Evolutionary conservation across 2,113 vertebrate species (phyloP).

Genomic region (Sebastes schlegelii): DNA sequence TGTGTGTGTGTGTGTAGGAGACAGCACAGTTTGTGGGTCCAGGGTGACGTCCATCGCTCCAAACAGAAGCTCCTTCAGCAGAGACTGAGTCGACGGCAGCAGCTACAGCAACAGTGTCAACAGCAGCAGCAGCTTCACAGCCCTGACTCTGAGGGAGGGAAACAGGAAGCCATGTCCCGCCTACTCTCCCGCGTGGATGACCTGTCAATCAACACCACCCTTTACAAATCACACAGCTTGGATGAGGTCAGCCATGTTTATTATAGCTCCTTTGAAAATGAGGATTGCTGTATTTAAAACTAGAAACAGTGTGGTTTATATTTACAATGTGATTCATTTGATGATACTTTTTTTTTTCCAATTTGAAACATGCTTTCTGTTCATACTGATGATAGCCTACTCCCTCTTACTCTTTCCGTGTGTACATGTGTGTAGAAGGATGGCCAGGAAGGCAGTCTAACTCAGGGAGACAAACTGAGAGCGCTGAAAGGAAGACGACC

Average conservation of each 20-base stretch:
- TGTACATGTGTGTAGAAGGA: constrained; percentile 79
- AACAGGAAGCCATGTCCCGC: constrained; percentile 71
- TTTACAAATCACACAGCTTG: constrained; percentile 82
- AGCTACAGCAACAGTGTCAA: constrained; percentile 51
- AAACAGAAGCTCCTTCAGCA: constrained; percentile 84
- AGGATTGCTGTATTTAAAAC: not conserved
- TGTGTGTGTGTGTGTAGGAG: constrained; percentile 86
- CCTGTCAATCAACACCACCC: constrained; percentile 85
- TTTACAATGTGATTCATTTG: not conserved
- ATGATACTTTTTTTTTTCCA: not conserved
- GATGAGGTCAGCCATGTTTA: constrained; percentile 84
- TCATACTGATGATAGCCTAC: not conserved
- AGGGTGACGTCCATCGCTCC: constrained; percentile 88
- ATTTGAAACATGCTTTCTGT: no score
- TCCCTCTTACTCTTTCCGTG: not conserved
- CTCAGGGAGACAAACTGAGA: constrained; percentile 93
- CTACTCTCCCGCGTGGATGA: constrained; percentile 90
- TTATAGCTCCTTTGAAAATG: not conserved
- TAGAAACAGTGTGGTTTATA: not conserved
- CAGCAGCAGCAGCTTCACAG: constrained; percentile 39
- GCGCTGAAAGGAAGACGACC: constrained; percentile 90
- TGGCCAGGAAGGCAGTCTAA: constrained; percentile 82
- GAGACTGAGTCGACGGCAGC: constrained; percentile 55
- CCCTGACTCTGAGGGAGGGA: constrained; percentile 45
- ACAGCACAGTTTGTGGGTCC: constrained; percentile 89